phyloP scores from a whole-genome alignment of 2,888 invertebrate genomes.

The Cryptops parisi region DNA sequence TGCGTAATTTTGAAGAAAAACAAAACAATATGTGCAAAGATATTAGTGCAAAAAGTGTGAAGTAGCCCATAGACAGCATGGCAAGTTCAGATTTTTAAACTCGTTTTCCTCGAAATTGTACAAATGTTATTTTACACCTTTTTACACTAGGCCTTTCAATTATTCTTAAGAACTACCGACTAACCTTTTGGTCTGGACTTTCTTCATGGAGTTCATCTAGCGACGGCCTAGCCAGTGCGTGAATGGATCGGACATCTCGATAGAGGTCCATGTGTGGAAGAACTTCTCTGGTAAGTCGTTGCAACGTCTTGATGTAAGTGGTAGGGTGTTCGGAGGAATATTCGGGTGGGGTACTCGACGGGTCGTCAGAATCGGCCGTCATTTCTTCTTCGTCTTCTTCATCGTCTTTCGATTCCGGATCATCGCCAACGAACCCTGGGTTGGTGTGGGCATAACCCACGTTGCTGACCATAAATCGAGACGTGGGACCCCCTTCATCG shows the following conservation, averaged over 20 bases:
- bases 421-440: neutral
- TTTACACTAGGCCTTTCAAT: too few relatives aligned
- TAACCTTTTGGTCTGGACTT: constrained; percentile 9
- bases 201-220: constrained; percentile 59
- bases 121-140: too few relatives aligned
- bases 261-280: constrained; percentile 70
- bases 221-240: constrained; percentile 63
- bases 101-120: too few relatives aligned
- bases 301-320: constrained; percentile 26
- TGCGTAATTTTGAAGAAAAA: too few relatives aligned
- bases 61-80: too few relatives aligned
- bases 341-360: neutral
- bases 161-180: too few relatives aligned
- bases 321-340: neutral
- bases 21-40: too few relatives aligned
- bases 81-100: too few relatives aligned
- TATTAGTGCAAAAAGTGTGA: too few relatives aligned
- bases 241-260: constrained; percentile 48
- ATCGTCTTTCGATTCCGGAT: neutral
- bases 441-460: neutral
- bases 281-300: constrained; percentile 53
- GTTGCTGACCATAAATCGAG: constrained; percentile 10
- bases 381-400: neutral
- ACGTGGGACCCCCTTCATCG: neutral
- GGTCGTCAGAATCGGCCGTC: neutral